Evolutionary conservation across 2,113 vertebrate species (phyloP).

Genomic region (Cisticola juncidis): DNA sequence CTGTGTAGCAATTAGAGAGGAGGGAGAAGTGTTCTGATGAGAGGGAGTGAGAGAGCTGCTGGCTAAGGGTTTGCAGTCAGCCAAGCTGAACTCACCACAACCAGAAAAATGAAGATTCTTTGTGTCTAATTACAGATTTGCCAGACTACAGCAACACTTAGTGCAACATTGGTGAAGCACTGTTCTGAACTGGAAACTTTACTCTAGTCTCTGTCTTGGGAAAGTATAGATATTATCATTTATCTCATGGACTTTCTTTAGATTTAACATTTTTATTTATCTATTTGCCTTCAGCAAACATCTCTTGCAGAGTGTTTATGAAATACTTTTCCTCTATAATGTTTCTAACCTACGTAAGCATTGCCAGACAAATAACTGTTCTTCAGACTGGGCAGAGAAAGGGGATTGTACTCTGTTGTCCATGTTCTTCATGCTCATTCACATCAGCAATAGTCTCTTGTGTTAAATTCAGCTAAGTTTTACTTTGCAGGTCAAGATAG

Average conservation of each 20-base stretch:
- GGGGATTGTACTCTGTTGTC: not conserved
- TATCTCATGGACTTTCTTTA: not conserved
- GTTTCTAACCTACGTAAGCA: not conserved
- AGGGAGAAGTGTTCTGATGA: rapidly evolving
- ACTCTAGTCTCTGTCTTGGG: not conserved
- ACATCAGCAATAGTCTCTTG: not conserved
- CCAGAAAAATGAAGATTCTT: not conserved
- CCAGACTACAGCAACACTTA: not conserved
- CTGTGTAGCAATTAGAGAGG: not conserved
- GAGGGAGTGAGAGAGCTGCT: not conserved
- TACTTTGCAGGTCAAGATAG: not conserved
- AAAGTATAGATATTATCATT: constrained; percentile 8
- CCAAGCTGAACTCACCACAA: not conserved
- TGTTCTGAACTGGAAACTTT: not conserved
- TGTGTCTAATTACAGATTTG: not conserved
- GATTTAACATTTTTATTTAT: not conserved
- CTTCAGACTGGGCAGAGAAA: not conserved
- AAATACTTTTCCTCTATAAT: not conserved
- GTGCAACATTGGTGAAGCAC: not conserved
- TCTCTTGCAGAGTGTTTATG: not conserved
- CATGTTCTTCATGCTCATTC: not conserved
- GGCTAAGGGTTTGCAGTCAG: not conserved
- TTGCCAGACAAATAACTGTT: not conserved
- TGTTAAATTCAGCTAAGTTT: not conserved
- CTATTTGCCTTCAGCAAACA: constrained; percentile 33